phyloP scores from a whole-genome alignment of 1,140 invertebrate species.

The Drosophila littoralis region DNA sequence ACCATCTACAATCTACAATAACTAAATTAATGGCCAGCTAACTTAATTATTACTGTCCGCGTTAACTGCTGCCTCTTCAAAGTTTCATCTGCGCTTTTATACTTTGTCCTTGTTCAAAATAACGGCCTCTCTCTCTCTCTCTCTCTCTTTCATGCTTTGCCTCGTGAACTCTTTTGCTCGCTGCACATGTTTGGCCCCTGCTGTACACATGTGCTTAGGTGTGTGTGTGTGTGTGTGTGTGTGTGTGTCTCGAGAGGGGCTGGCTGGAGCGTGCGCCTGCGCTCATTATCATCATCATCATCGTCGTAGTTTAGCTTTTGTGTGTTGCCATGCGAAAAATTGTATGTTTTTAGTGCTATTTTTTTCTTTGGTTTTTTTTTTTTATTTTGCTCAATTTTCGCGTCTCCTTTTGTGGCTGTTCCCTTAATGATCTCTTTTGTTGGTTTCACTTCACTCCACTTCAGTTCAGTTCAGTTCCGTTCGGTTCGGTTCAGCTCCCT shows the following conservation, averaged over 20 bases:
- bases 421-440: conserved; percentile 55
- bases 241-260: not conserved
- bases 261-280: conserved; percentile 15
- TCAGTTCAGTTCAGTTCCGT: conserved; percentile 15
- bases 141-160: not conserved
- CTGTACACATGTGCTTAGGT: too few relatives aligned
- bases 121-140: too few relatives aligned
- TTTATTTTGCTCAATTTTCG: conserved; percentile 31
- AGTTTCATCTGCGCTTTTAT: not conserved
- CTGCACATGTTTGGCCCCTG: too few relatives aligned
- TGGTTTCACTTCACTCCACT: conserved; percentile 33
- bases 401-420: conserved; percentile 42
- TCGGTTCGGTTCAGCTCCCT: not conserved
- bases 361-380: not conserved
- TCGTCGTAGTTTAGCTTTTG: not conserved
- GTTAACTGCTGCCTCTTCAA: too few relatives aligned
- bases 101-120: not conserved
- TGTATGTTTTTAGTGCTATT: conserved; percentile 18
- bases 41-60: not conserved
- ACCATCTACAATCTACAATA: too few relatives aligned
- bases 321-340: conserved; percentile 54
- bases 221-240: not conserved
- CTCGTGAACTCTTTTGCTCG: too few relatives aligned
- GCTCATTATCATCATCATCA: conserved; percentile 3
- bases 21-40: too few relatives aligned